Conservation (phyloP, 1,140 invertebrate species). For the Chionoecetes opilio region DNA sequence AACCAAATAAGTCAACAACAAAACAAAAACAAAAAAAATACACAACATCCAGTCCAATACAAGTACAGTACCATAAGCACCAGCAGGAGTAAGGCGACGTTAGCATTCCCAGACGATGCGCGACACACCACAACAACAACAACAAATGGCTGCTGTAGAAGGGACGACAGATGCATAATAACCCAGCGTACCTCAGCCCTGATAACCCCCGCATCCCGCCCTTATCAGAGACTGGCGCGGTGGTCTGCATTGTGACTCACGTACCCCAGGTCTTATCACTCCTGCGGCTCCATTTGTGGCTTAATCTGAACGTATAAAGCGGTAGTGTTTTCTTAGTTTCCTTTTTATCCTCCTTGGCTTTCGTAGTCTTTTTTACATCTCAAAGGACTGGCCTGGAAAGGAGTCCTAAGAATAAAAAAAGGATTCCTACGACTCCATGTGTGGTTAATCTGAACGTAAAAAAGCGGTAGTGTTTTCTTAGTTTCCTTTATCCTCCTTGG, state of each 20-base stretch:
- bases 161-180: neutral
- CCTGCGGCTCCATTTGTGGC: neutral
- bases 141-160: neutral
- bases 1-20: neutral
- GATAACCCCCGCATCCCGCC: neutral
- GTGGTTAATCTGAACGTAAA: no score
- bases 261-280: neutral
- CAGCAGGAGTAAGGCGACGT: neutral
- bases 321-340: no score
- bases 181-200: neutral
- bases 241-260: neutral
- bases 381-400: no score
- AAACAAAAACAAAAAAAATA: neutral
- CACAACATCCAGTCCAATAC: neutral
- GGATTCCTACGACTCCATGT: no score
- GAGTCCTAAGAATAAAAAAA: no score
- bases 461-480: no score
- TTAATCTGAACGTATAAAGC: no score
- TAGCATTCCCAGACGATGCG: neutral
- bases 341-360: no score
- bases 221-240: neutral
- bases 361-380: no score
- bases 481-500: no score
- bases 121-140: neutral
- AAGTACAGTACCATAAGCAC: neutral